Percentiles rank a stretch among this genome's conserved stretches.
phyloP scores from a whole-genome alignment of 2,888 invertebrate species.

The Leptinotarsa tumamoca region DNA sequence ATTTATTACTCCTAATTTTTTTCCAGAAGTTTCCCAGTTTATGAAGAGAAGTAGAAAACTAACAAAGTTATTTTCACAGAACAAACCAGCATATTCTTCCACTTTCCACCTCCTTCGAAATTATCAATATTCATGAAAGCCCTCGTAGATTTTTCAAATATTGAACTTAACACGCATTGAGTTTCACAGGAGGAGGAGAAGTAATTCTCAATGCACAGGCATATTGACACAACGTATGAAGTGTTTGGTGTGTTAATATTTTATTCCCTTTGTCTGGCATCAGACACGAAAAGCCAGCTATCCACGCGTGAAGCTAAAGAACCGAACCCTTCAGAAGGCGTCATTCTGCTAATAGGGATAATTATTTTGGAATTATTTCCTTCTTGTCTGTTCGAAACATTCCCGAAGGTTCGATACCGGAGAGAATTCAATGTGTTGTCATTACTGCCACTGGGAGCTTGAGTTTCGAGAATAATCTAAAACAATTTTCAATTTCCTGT shows the following conservation, averaged over 20 bases:
- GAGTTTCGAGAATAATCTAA: background rate
- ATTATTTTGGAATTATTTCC: conserved; percentile 20
- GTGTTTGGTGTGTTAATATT: conserved; percentile 60
- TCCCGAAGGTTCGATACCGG: background rate
- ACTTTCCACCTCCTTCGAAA: background rate
- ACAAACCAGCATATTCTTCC: too few relatives aligned
- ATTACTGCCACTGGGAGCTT: background rate
- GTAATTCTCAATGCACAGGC: conserved; percentile 52
- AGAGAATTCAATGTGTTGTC: background rate
- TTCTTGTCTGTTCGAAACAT: background rate
- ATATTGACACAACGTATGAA: conserved; percentile 49
- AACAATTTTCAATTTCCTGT: background rate
- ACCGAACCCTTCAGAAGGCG: conserved; percentile 16
- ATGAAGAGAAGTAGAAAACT: too few relatives aligned
- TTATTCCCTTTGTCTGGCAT: conserved; percentile 55
- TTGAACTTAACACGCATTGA: background rate
- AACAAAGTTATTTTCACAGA: too few relatives aligned
- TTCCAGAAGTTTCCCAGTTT: too few relatives aligned
- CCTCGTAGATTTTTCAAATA: conserved; percentile 4
- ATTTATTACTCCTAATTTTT: too few relatives aligned
- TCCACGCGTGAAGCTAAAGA: conserved; percentile 18
- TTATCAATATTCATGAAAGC: background rate
- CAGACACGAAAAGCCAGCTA: conserved; percentile 31
- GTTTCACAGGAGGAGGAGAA: conserved; percentile 41
- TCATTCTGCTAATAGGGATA: conserved; percentile 10